These are phyloP conservation scores for Setophaga coronata DNA, from an alignment of 2,113 vertebrate genomes.

Conservation along the genomic window DNA sequence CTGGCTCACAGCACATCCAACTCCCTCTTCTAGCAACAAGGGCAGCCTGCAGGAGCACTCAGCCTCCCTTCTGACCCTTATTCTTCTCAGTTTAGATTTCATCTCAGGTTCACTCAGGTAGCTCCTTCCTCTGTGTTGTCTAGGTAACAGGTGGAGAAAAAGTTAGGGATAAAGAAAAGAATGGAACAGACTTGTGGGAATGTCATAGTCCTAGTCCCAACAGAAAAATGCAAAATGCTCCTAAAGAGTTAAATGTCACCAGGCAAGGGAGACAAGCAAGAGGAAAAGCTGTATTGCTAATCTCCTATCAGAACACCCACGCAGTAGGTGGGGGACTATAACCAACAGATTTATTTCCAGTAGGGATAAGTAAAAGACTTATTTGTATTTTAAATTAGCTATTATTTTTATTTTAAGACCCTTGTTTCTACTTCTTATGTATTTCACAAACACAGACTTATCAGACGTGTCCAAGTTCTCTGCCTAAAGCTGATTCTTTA, in stretches of 20 bases:
- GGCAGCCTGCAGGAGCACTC: neutral
- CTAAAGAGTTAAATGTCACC: neutral
- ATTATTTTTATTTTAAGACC: neutral
- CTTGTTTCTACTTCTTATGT: neutral
- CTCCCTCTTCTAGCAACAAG: neutral
- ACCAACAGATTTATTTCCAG: neutral
- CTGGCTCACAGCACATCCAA: neutral
- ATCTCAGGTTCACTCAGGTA: neutral
- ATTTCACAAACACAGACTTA: neutral
- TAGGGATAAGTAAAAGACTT: neutral
- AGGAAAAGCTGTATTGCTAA: neutral
- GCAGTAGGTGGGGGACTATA: neutral
- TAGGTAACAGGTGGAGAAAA: neutral
- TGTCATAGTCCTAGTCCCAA: neutral
- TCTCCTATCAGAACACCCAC: neutral
- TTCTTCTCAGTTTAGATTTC: neutral
- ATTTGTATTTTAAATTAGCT: neutral
- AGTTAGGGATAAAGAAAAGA: neutral
- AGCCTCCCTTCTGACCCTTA: neutral
- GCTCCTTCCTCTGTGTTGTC: neutral
- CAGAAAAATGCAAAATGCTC: neutral
- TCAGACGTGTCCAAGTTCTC: neutral
- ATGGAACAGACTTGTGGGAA: neutral
- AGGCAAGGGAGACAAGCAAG: neutral
- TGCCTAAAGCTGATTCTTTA: neutral